These are phyloP conservation scores for Gnathonemus echidnorhynchus DNA, from an alignment of 2,113 vertebrate species.

Conservation along the genomic window DNA sequence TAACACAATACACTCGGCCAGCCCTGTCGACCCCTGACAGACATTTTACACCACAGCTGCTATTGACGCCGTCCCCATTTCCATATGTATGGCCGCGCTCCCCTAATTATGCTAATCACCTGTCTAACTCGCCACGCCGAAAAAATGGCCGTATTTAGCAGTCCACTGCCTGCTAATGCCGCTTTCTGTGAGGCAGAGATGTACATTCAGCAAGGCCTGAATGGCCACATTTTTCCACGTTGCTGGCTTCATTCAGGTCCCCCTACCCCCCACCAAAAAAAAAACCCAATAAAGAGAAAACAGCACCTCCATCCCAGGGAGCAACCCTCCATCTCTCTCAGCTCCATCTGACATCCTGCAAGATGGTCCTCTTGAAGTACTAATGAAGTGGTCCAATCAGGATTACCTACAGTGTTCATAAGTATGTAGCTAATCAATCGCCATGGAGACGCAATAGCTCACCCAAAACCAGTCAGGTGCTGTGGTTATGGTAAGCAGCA, in stretches of 20 bases:
- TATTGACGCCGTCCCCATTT: constrained; percentile 88
- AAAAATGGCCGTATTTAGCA: constrained; percentile 99
- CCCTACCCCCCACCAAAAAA: constrained; percentile 27
- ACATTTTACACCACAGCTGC: constrained; percentile 98
- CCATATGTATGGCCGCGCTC: constrained; percentile 97
- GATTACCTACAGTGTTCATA: not conserved
- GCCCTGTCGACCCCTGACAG: constrained; percentile 85
- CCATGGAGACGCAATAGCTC: not conserved
- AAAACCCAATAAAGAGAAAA: not conserved
- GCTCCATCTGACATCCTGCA: not conserved
- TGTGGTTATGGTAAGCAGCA: not conserved
- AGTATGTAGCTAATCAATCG: not conserved
- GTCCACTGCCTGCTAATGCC: constrained; percentile 96
- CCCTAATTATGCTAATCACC: constrained; percentile 99
- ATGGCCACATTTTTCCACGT: constrained; percentile 99
- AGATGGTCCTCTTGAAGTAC: not conserved
- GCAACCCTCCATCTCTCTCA: not conserved
- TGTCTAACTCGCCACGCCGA: constrained; percentile 88
- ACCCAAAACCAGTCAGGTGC: not conserved
- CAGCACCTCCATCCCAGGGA: not conserved
- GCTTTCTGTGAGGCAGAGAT: constrained; percentile 96
- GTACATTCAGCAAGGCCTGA: constrained; percentile 96
- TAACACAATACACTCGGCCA: constrained; percentile 79
- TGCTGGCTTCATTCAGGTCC: constrained; percentile 98
- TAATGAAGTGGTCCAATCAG: not conserved